phyloP scores from a whole-genome alignment of 2,888 invertebrate genomes.

The Erynnis tages region DNA sequence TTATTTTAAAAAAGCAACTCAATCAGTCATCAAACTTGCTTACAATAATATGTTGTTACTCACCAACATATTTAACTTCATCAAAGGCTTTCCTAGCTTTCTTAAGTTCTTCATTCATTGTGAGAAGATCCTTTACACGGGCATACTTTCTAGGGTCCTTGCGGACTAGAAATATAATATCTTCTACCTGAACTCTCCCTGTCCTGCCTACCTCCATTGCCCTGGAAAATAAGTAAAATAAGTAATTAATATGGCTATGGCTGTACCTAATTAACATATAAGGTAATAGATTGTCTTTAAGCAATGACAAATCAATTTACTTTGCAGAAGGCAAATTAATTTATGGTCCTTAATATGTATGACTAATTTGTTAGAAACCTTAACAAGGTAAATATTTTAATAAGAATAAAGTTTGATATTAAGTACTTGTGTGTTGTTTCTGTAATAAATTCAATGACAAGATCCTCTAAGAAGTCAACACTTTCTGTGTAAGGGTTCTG shows the following conservation, averaged over 20 bases:
- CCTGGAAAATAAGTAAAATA: conserved; percentile 64
- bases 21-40: not conserved
- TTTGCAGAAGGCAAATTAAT: too few species aligned
- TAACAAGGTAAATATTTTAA: not conserved
- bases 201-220: conserved; percentile 98
- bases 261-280: too few species aligned
- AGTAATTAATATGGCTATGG: too few species aligned
- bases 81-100: conserved; percentile 99
- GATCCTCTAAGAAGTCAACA: conserved; percentile 97
- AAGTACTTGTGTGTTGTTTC: conserved; percentile 92
- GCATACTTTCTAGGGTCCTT: conserved; percentile 98
- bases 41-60: conserved; percentile 43
- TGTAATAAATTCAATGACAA: conserved; percentile 98
- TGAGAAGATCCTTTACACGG: conserved; percentile 96
- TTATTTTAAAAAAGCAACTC: not conserved
- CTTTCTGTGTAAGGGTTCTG: conserved; percentile 99
- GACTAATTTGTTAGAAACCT: too few species aligned
- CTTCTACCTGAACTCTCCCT: conserved; percentile 98
- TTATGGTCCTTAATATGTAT: too few species aligned
- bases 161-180: conserved; percentile 96
- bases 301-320: too few species aligned
- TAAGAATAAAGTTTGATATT: not conserved
- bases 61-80: conserved; percentile 97
- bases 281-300: too few species aligned
- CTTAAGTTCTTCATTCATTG: conserved; percentile 99